phyloP scores from a whole-genome alignment of 2,797 vertebrate species.

The Eutrigla gurnardus region DNA sequence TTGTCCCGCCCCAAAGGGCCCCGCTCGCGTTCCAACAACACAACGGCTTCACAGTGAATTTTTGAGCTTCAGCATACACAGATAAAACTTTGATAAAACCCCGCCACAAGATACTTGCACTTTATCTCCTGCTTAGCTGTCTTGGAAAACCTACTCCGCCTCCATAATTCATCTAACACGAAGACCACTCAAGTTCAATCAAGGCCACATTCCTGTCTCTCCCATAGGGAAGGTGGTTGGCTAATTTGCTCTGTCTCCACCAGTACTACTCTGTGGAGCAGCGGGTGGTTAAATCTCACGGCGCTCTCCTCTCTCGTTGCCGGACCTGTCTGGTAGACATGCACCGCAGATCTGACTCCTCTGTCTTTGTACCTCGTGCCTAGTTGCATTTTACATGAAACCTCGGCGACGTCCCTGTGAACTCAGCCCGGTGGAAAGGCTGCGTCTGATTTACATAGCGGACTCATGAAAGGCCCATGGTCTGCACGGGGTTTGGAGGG shows the following conservation, averaged over 20 bases:
- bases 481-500: conserved; percentile 39
- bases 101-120: conserved; percentile 37
- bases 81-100: conserved; percentile 68
- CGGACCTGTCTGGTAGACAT: conserved; percentile 45
- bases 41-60: conserved; percentile 52
- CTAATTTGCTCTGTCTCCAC: conserved; percentile 57
- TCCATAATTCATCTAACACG: conserved; percentile 65
- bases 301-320: conserved; percentile 37
- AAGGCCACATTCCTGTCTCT: conserved; percentile 29
- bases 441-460: conserved; percentile 53
- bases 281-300: conserved; percentile 59
- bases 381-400: conserved; percentile 73
- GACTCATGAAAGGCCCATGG: conserved; percentile 53
- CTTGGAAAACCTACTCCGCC: conserved; percentile 42
- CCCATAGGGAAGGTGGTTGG: conserved; percentile 43
- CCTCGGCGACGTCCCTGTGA: conserved; percentile 38
- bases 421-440: conserved; percentile 50
- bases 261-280: conserved; percentile 29
- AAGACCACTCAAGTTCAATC: conserved; percentile 60
- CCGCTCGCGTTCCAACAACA: conserved; percentile 26
- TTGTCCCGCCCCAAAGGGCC: conserved; percentile 27
- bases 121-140: conserved; percentile 48
- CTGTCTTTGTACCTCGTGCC: conserved; percentile 56
- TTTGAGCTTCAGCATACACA: conserved; percentile 46
- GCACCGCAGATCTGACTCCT: conserved; percentile 52